These are phyloP conservation scores for Teleogryllus occipitalis DNA, from an alignment of 1,140 invertebrate genomes.

Conservation along the genomic window DNA sequence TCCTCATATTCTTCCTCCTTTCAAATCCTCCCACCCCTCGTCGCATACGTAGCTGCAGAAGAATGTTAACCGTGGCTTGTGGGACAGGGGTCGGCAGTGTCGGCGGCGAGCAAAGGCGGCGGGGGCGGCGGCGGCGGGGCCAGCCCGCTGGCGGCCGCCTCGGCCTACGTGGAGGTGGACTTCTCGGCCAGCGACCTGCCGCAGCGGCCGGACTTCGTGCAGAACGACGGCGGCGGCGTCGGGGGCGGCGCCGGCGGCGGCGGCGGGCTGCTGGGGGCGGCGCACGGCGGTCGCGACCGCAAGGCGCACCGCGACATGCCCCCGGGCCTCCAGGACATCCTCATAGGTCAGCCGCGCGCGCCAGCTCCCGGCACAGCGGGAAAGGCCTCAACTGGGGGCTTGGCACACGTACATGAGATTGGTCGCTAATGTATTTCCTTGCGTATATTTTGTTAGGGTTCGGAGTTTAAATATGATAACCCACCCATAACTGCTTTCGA, in stretches of 20 bases:
- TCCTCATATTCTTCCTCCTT: too few relatives aligned
- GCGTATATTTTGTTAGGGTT: too few relatives aligned
- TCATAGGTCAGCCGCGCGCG: constrained; percentile 50
- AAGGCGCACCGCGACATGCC: constrained; percentile 51
- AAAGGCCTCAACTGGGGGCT: too few relatives aligned
- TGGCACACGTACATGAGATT: too few relatives aligned
- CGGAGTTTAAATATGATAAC: too few relatives aligned
- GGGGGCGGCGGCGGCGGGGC: constrained; percentile 27
- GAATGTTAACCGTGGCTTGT: too few relatives aligned
- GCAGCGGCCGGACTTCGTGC: constrained; percentile 71
- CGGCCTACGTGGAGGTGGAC: constrained; percentile 82
- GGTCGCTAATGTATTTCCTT: too few relatives aligned
- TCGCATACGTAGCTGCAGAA: too few relatives aligned
- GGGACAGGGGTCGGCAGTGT: neutral
- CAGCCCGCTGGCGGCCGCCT: constrained; percentile 62
- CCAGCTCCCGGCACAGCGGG: too few relatives aligned
- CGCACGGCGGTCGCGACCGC: constrained; percentile 28
- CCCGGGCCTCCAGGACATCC: constrained; percentile 64
- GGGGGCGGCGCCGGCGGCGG: constrained; percentile 45
- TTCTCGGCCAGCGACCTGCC: constrained; percentile 66
- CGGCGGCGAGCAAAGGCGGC: neutral
- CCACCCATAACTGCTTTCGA: too few relatives aligned
- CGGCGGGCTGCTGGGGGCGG: constrained; percentile 28
- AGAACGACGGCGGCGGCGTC: constrained; percentile 56
- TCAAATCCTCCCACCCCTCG: too few relatives aligned